Conservation (phyloP, 2,113 vertebrate genomes). For the Grantiella picta region DNA sequence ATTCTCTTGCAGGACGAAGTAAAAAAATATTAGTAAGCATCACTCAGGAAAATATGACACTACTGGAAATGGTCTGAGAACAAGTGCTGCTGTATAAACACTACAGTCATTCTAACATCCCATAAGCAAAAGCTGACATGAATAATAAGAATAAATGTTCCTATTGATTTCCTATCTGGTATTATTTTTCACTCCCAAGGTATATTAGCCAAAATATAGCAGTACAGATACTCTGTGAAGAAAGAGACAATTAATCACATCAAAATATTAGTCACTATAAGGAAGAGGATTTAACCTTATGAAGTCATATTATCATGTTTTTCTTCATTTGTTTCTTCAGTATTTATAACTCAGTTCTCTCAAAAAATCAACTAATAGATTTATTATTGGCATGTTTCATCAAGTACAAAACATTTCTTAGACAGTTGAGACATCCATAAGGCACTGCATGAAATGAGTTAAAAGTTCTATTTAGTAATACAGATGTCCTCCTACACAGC, state of each 20-base stretch:
- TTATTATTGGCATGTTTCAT: not conserved
- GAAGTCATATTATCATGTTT: not conserved
- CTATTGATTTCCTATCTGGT: constrained; percentile 27
- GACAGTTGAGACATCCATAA: not conserved
- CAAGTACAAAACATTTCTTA: not conserved
- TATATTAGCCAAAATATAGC: not conserved
- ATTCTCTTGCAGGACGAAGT: not conserved
- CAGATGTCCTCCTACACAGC: not conserved
- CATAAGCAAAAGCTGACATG: not conserved
- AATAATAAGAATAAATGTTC: constrained; percentile 15
- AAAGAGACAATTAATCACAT: not conserved
- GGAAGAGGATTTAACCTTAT: not conserved
- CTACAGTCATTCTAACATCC: not conserved
- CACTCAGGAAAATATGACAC: not conserved
- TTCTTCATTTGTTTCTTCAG: not conserved
- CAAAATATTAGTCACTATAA: not conserved
- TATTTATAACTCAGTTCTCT: not conserved
- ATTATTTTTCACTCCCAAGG: not conserved
- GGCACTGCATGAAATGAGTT: not conserved
- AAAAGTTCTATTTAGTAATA: not conserved
- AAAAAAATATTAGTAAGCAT: not conserved
- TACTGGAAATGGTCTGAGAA: not conserved
- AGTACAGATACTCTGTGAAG: not conserved
- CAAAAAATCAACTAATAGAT: not conserved
- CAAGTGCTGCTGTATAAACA: not conserved